Evolutionary conservation across 2,113 vertebrate species (phyloP).

Genomic region (Indicator indicator): DNA sequence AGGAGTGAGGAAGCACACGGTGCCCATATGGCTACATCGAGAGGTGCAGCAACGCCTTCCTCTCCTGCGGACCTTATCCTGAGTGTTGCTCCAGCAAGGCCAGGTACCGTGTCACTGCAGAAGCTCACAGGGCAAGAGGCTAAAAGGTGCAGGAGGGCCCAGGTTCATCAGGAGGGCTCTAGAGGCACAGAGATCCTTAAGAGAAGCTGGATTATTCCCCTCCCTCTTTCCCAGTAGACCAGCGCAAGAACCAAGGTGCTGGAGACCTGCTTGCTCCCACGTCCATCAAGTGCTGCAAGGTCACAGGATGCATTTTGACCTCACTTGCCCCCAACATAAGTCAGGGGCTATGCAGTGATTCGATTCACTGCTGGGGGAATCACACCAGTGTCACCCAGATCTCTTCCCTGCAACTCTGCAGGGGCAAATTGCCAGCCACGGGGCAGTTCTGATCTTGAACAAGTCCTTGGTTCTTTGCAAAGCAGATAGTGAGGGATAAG

Average conservation of each 20-base stretch:
- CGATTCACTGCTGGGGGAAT: background rate
- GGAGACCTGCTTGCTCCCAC: background rate
- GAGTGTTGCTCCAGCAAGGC: background rate
- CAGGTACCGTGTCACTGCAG: background rate
- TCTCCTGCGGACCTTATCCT: background rate
- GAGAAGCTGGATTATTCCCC: background rate
- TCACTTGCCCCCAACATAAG: background rate
- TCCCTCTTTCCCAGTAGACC: background rate
- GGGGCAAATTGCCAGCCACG: background rate
- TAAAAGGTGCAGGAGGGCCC: background rate
- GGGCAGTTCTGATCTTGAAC: background rate
- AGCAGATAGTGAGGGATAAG: background rate
- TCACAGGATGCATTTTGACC: background rate
- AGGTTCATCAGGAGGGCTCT: background rate
- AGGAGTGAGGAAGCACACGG: background rate
- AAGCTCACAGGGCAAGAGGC: background rate
- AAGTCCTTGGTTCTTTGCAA: background rate
- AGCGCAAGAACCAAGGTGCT: background rate
- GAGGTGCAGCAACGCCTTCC: background rate
- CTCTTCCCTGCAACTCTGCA: rapidly evolving
- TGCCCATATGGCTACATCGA: background rate
- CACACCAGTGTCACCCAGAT: rapidly evolving
- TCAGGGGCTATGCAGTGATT: background rate
- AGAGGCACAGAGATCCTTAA: background rate
- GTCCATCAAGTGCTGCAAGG: background rate